Percentiles rank a stretch among this genome's conserved stretches.
Evolutionary conservation across 2,888 invertebrate species (phyloP).

Genomic region (Panzeria rudis): DNA sequence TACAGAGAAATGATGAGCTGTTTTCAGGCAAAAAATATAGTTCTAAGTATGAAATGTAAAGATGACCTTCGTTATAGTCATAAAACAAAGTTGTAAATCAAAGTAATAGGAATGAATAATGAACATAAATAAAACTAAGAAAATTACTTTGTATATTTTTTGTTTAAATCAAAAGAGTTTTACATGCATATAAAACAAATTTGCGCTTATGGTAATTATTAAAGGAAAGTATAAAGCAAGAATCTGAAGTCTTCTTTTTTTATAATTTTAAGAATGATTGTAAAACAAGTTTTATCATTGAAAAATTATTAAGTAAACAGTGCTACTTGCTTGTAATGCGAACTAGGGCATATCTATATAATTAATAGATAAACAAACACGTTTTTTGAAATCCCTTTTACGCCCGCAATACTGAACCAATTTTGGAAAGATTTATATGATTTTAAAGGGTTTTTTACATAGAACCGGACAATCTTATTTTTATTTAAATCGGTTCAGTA

Average conservation of each 20-base stretch:
- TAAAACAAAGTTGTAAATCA: conserved; percentile 7
- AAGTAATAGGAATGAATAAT: conserved; percentile 15
- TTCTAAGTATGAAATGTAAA: background rate
- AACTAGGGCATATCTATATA: too few species aligned
- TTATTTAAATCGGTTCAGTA: too few species aligned
- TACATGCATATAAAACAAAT: background rate
- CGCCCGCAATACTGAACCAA: too few species aligned
- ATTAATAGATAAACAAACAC: too few species aligned
- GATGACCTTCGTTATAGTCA: conserved; percentile 44
- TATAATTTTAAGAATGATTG: background rate
- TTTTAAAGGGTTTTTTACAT: too few species aligned
- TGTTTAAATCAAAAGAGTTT: conserved; percentile 39
- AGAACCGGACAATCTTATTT: too few species aligned
- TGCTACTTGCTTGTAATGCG: background rate
- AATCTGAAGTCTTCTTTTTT: background rate
- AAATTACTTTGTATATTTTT: conserved; percentile 5
- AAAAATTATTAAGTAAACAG: background rate
- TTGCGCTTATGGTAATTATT: conserved; percentile 4
- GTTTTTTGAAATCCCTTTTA: too few species aligned
- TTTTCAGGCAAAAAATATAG: background rate
- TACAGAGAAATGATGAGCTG: conserved; percentile 16
- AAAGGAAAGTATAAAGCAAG: background rate
- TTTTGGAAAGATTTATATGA: too few species aligned
- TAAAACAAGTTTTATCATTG: background rate
- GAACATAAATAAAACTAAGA: conserved; percentile 11